Base-by-base conservation (phyloP, 2,113 vertebrate species). In the Gymnogyps californianus region DNA sequence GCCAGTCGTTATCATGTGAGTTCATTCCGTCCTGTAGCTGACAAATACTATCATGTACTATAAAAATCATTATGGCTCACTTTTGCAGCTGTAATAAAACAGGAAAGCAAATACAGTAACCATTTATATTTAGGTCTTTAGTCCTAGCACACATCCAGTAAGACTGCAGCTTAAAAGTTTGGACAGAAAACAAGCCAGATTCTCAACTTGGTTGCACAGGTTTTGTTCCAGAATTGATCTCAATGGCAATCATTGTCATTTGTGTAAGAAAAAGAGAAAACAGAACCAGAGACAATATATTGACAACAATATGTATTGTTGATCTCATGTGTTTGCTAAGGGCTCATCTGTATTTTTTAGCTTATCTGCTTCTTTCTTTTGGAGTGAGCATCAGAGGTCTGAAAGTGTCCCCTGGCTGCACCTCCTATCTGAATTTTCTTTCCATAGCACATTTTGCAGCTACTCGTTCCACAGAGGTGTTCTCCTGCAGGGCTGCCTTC, bases 1-100 rank as follows among this genome's bases (percentile, higher is more conserved):
- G 93, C 93, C 96, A 96, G 82, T 88, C 0, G 2, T 93, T 97
- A 96, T 93, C 14, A 2, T 95, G 71, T 70, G 91, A 96, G 95
- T 94, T 97, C 95, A 94, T 93, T 87, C 82, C 20, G 89, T 96
- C 94, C 95, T 96, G 78, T 77, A 87, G 94, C 95, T 97, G 97
- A 97, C 89, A 97, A 96, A 93, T 93, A 86, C 67, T 90, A 96
- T 91, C 96, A 90, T 74, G 90, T 74, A 89, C 91, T 94, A 96
- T 96, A 96, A 97, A 96, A 97, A 90, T 96, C 87, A 93, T 90
- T 83, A 94, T 91, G 67, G 91, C 46, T 97, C 59, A 71, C 42
- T 88, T 93, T 67, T 88, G 81, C 93, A 97, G 95, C 89, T 96
- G 94, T 57, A 96, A 94, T 96, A 94, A 95, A 97, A 92, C 55